These are phyloP conservation scores for Drosophila quadrilineata DNA, from an alignment of 1,140 invertebrate species.

Conservation along the genomic window DNA sequence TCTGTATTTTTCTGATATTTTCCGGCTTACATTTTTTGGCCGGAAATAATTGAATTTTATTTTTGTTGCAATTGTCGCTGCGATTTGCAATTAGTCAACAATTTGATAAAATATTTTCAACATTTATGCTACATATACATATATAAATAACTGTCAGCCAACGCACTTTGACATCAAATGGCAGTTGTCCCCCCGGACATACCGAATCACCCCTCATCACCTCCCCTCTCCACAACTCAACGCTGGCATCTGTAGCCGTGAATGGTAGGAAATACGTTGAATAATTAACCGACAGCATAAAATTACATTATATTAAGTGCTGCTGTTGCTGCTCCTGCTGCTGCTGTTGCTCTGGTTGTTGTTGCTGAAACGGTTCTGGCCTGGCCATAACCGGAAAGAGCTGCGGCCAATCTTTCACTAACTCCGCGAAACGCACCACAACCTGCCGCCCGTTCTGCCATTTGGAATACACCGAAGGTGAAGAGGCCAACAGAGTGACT, in stretches of 20 bases:
- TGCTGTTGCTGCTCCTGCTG: conserved; percentile 9
- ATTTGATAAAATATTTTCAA: conserved; percentile 23
- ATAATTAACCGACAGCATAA: conserved; percentile 70
- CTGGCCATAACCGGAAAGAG: conserved; percentile 46
- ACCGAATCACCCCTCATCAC: too few species aligned
- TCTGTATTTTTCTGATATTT: too few species aligned
- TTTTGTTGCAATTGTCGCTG: neutral
- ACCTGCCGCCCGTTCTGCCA: neutral
- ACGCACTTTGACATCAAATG: conserved; percentile 51
- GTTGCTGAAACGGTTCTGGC: neutral
- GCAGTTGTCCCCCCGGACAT: neutral
- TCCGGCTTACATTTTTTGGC: too few species aligned
- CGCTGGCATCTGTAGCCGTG: too few species aligned
- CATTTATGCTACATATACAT: neutral
- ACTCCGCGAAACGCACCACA: conserved; percentile 30
- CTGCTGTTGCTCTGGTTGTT: neutral
- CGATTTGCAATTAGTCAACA: conserved; percentile 12
- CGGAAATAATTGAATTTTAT: too few species aligned
- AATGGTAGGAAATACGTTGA: conserved; percentile 45
- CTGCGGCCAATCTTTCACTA: conserved; percentile 60
- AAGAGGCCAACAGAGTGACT: neutral
- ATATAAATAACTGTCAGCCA: conserved; percentile 13
- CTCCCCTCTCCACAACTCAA: neutral
- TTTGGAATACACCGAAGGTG: neutral
- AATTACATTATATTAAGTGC: conserved; percentile 73